Conservation (phyloP, 37 sponge, comb jelly and placozoan species). For the Bolinopsis microptera region DNA sequence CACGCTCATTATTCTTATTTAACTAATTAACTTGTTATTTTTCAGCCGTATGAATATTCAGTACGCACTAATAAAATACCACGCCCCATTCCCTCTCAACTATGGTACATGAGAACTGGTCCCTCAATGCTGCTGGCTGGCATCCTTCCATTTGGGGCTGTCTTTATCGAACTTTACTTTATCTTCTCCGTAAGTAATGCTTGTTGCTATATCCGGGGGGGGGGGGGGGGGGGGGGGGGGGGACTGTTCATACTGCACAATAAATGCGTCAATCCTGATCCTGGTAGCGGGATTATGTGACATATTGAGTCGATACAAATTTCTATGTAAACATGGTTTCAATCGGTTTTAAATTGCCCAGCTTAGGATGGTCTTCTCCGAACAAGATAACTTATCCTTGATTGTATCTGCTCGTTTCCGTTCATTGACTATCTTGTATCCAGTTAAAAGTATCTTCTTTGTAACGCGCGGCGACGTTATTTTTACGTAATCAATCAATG, state of each 20-base stretch:
- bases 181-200: conserved; percentile 82
- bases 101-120: conserved; percentile 80
- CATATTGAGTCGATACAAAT: no score
- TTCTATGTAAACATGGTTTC: no score
- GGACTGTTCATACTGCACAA: no score
- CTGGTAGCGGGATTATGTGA: no score
- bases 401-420: no score
- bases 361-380: no score
- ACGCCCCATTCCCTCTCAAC: conserved; percentile 89
- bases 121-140: conserved; percentile 77
- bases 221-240: no score
- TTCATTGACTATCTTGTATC: no score
- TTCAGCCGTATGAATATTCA: conserved; percentile 90
- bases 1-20: neutral
- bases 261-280: no score
- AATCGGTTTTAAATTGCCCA: no score
- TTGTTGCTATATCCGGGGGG: neutral
- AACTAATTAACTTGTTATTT: neutral
- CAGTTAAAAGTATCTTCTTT: no score
- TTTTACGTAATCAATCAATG: neutral
- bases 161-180: conserved; percentile 98
- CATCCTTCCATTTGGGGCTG: conserved; percentile 96
- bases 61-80: conserved; percentile 98
- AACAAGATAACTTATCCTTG: no score
- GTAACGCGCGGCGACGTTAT: neutral